Evolutionary conservation across 2,113 vertebrate species (phyloP), one percentile per base, ranked within the genome.

Genomic region (Oryzias javanicus): DNA sequence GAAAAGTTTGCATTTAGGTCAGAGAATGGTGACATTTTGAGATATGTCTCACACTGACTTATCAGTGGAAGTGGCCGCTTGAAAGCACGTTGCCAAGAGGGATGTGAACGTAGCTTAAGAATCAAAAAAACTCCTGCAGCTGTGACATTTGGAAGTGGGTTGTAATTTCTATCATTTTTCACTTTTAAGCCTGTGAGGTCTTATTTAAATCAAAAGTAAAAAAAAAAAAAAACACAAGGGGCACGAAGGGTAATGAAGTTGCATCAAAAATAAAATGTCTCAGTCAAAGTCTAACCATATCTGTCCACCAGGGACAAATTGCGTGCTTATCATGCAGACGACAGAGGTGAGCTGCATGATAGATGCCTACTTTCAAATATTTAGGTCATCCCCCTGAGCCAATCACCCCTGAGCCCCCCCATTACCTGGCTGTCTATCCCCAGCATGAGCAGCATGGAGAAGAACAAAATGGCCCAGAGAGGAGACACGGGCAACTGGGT

Each of bases 361-460:
- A 74, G 76, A 69, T 71, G 76, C 80, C 69, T 75, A 60, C 70
- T 68, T 86, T 86, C 65, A 47, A 79, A 81, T 71, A 88, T 86
- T 83, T 84, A 89, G 89, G 86, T 90, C 89, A 90, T 79, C 35
- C 75, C 72, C 77, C 42, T 70, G 78, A 82, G 72, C 80, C 72
- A 69, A 70, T 74, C 62, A 77, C 78, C 56, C 70, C 60, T 80
- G 44, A 82, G 68, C 65, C 61, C 74, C 83, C 8, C 35, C 35
- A 35, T 89, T 92, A 99, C 97, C 95, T 99, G 96, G 73, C 97
- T 99, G 91, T 99, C 97, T 22, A 99, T 98, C 73, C 97, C 97
- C 17, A 99, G 90, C 97, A 99, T 99, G 58, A 99, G 92, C 77
- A 99, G 86, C 97, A 99, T 99, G 60, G 97, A 99, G 91, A 99